Conservation (phyloP, 2,797 vertebrate species). For the Lemur catta region DNA sequence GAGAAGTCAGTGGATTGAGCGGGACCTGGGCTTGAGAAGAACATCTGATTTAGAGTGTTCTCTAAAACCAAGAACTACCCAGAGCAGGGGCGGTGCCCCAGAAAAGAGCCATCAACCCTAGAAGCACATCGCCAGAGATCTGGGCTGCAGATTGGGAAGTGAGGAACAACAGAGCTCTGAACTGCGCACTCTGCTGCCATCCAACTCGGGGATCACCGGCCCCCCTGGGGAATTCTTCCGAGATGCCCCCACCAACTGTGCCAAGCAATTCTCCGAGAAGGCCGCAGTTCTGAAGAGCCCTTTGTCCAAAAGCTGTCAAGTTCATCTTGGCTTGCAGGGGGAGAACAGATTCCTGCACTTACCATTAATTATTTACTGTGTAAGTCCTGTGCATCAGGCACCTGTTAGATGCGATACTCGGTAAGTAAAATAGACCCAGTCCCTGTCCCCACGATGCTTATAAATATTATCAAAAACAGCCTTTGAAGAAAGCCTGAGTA, state of each 20-base stretch:
- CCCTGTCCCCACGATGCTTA: not conserved
- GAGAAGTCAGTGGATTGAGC: not conserved
- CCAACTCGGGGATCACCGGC: fast-evolving
- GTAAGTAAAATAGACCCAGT: not conserved
- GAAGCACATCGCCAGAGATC: not conserved
- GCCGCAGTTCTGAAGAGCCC: not conserved
- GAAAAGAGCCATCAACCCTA: not conserved
- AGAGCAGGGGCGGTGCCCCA: not conserved
- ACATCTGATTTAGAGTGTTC: not conserved
- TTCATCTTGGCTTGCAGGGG: not conserved
- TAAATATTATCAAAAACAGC: conserved; percentile 11
- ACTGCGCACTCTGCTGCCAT: not conserved
- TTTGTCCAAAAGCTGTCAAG: not conserved
- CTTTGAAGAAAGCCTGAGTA: conserved; percentile 26
- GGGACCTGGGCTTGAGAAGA: not conserved
- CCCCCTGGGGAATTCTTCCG: not conserved
- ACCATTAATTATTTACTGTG: not conserved
- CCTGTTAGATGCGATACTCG: conserved; percentile 13
- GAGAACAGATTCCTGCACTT: not conserved
- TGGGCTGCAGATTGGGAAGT: not conserved
- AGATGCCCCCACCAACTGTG: not conserved
- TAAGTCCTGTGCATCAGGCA: not conserved
- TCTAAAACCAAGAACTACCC: not conserved
- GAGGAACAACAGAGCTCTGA: not conserved
- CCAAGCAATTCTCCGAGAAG: not conserved